These are phyloP conservation scores for Gymnorhina tibicen DNA, from an alignment of 2,113 vertebrate genomes.

Conservation along the genomic window DNA sequence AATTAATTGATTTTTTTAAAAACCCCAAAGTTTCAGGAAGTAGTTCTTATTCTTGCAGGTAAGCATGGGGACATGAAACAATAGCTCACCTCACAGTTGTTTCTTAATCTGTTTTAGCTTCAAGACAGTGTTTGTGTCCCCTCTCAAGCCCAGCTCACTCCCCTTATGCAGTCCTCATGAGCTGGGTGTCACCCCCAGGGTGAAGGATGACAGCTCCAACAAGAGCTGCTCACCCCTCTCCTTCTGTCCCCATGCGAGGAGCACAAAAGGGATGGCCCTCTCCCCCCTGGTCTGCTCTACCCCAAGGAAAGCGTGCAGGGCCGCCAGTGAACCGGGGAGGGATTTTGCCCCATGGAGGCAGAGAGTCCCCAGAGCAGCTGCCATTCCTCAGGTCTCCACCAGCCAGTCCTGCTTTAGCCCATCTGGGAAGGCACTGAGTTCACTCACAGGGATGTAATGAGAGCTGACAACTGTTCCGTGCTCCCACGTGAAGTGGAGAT, in stretches of 20 bases:
- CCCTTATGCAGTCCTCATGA: background rate
- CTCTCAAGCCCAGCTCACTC: background rate
- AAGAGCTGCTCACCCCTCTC: background rate
- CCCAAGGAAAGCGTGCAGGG: accelerated
- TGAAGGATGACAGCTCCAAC: background rate
- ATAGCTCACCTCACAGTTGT: background rate
- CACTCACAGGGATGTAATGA: background rate
- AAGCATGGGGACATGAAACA: background rate
- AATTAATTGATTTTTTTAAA: background rate
- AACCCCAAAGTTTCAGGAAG: background rate
- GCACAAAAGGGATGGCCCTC: no score
- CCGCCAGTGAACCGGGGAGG: accelerated
- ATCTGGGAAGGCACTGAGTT: background rate
- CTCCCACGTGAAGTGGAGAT: background rate
- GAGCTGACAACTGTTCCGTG: background rate
- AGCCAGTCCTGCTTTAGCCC: background rate
- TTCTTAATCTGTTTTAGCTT: background rate
- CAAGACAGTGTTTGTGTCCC: background rate
- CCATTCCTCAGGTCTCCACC: background rate
- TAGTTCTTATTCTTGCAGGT: background rate
- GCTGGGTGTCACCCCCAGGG: background rate
- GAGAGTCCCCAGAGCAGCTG: background rate
- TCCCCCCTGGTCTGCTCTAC: background rate
- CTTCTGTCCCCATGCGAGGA: background rate
- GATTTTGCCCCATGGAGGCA: background rate